Base-by-base conservation (phyloP, 2,888 invertebrate genomes). In the Syrphus vitripennis region DNA sequence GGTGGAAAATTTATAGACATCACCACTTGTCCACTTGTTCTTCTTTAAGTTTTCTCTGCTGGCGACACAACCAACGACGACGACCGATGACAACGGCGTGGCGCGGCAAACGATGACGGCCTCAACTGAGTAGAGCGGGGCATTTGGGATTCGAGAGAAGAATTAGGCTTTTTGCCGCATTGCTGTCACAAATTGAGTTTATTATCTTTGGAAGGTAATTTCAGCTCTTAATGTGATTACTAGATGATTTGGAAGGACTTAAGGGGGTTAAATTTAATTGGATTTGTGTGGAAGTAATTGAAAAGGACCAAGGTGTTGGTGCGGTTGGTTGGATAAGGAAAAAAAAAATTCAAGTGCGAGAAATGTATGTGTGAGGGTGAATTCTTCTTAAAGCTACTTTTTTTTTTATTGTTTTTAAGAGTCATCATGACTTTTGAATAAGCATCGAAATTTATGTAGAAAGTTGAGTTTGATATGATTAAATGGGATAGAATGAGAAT, bases 161-260 rank as follows among this genome's bases (percentile, higher is more conserved):
- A 81, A 76, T 81, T 84, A 76, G 77, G 82, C 82, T 74, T 82
- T 82, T 77, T 86, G 86, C 81, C 86, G 81, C 86, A 86, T 86
- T 82, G 86, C 86, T 86, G 86, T 81, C 86, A 78, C 63, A 82
- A 82, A 86, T 78, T 86, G 63, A 78, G 86, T 82, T 82, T 86
- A 75, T 77, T 76, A 77, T 80, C 75, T 74, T 77, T 86, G 55
- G 82, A 70, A 70, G 77, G 77, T 75, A 82, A 77, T 82, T 84
- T 69, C 45, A 69, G 57, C 70, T 63, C 70, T 81, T 78, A 86
- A 86, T 86, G 72, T 82, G 86, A 86, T 86, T 86, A 86, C 79
- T 69, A 78, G 82, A 86, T 86, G 86, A 78, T 72, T 82, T 53
- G 77, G 65, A 53, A 81, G 76, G 70, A 70, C 71, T 71, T 59